phyloP scores from a whole-genome alignment of 2,888 invertebrate genomes.

The Brachylomia viminalis region DNA sequence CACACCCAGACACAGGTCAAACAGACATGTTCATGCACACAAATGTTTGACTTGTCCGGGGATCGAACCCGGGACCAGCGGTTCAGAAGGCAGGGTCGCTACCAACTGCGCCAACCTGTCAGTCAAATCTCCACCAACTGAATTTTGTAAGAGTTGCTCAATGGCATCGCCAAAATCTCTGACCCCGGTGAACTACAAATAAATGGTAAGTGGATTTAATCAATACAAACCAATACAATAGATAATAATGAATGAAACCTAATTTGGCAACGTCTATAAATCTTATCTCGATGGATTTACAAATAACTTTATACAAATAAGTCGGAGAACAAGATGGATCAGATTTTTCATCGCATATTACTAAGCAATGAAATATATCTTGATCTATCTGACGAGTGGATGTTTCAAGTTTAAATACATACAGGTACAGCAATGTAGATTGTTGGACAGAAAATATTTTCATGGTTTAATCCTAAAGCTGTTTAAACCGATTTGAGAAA shows the following conservation, averaged over 20 bases:
- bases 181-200: constrained; percentile 63
- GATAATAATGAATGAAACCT: constrained; percentile 44
- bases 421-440: too few species aligned
- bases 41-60: too few species aligned
- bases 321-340: constrained; percentile 19
- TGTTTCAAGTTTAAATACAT: constrained; percentile 21
- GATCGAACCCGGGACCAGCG: too few species aligned
- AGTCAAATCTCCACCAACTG: neutral
- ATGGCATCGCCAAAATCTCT: constrained; percentile 43
- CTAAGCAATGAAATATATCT: constrained; percentile 6
- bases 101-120: too few species aligned
- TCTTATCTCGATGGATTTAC: constrained; percentile 51
- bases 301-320: constrained; percentile 44
- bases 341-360: constrained; percentile 37
- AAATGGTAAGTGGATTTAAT: constrained; percentile 48
- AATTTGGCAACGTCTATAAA: constrained; percentile 50
- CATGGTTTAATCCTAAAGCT: too few species aligned
- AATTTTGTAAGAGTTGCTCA: constrained; percentile 38
- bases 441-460: too few species aligned
- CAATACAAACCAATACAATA: constrained; percentile 47
- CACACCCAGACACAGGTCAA: too few species aligned
- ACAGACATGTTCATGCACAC: too few species aligned
- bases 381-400: constrained; percentile 6
- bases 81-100: too few species aligned
- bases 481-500: too few species aligned